Evolutionary conservation across 2,797 vertebrate genomes (phyloP).

Genomic region (Platalea minor): DNA sequence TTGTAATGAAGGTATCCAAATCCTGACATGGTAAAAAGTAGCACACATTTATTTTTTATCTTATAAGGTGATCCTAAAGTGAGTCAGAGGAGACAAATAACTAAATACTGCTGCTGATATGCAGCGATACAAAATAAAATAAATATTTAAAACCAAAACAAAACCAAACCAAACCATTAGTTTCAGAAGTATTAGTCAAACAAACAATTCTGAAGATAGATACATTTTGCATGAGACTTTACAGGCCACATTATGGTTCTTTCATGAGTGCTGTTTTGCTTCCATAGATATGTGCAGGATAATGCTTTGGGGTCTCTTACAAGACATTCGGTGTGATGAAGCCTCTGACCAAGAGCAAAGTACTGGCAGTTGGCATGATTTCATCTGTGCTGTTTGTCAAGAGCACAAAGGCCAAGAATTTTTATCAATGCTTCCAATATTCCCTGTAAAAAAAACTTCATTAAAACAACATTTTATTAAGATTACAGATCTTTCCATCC

Average conservation of each 20-base stretch:
- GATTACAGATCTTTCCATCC: background rate
- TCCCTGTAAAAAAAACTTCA: background rate
- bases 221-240: background rate
- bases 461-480: background rate
- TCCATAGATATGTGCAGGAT: background rate
- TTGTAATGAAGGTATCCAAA: background rate
- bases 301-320: background rate
- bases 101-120: background rate
- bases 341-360: background rate
- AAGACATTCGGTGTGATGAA: background rate
- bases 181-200: background rate
- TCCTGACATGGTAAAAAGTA: background rate
- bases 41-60: background rate
- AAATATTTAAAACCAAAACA: background rate
- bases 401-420: background rate
- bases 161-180: rapidly evolving
- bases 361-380: rapidly evolving
- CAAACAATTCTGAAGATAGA: background rate
- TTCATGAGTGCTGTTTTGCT: background rate
- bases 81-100: background rate
- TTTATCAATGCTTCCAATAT: background rate
- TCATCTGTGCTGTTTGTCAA: background rate
- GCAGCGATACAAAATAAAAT: background rate
- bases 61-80: background rate
- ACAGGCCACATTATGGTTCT: background rate